Percentiles rank a stretch among this genome's conserved stretches.
These are phyloP conservation scores for Agrypnia vestita DNA, from an alignment of 1,140 invertebrate genomes.

Conservation along the genomic window DNA sequence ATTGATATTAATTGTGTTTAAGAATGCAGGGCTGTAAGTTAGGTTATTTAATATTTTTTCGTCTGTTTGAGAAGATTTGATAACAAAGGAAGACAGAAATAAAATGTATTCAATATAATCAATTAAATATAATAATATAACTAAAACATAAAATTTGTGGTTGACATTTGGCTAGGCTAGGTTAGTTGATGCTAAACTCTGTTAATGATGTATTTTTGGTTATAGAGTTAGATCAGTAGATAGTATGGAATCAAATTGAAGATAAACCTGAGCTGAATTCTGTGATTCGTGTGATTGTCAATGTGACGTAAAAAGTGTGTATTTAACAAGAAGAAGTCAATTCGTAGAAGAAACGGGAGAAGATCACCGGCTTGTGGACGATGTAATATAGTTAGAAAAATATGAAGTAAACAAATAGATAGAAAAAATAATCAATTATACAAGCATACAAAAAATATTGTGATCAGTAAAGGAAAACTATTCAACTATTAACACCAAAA, in stretches of 20 bases:
- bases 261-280: conserved; percentile 49
- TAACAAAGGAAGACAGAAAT: no score
- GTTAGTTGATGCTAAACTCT: no score
- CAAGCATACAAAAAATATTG: not conserved
- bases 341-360: no score
- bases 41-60: no score
- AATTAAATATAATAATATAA: no score
- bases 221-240: conserved; percentile 59
- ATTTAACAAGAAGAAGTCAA: conserved; percentile 49
- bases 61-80: no score
- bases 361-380: not conserved
- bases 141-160: no score
- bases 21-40: no score
- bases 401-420: not conserved
- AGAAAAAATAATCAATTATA: conserved; percentile 2
- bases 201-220: not conserved
- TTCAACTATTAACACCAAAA: conserved; percentile 5
- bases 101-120: no score
- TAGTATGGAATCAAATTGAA: conserved; percentile 46
- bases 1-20: no score
- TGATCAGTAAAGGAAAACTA: not conserved
- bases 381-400: not conserved
- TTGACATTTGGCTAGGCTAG: no score
- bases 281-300: conserved; percentile 39
- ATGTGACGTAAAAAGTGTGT: conserved; percentile 41